A percentile compares a stretch with the other conserved stretches of the same genome.
These are phyloP conservation scores for Pycnonotus jocosus DNA, from an alignment of 2,113 vertebrate genomes.

Conservation along the genomic window DNA sequence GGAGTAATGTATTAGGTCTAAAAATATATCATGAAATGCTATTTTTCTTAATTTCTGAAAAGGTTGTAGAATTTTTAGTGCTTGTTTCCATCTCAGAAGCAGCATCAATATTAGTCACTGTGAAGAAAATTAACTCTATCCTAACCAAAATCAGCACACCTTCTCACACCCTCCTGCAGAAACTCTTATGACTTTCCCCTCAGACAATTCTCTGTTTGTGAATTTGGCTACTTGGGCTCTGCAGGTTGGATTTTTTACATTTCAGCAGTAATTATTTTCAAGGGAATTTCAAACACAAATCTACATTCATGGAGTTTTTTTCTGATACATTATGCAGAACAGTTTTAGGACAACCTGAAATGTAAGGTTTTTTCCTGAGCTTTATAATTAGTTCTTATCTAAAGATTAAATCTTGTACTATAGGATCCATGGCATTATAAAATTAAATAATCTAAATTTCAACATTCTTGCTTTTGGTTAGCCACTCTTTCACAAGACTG, in stretches of 20 bases:
- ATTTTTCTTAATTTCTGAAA: not conserved
- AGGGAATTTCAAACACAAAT: not conserved
- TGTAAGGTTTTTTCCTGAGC: accelerated
- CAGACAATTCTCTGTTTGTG: not conserved
- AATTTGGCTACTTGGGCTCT: not conserved
- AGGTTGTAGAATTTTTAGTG: not conserved
- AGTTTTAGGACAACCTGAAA: not conserved
- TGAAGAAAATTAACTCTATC: not conserved
- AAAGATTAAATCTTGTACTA: not conserved
- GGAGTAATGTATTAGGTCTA: not conserved
- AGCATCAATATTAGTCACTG: not conserved
- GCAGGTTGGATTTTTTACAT: not conserved
- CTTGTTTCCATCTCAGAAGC: not conserved
- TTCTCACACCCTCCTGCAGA: not conserved
- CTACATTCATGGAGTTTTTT: accelerated
- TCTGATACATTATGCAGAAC: not conserved
- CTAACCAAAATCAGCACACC: not conserved
- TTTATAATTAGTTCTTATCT: not conserved
- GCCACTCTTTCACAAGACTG: not conserved
- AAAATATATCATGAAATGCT: not conserved
- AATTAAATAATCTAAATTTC: not conserved
- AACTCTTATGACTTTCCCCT: not conserved
- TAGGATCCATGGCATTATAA: not conserved
- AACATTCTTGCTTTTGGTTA: not conserved
- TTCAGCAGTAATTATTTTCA: not conserved